Conservation (phyloP, 2,113 vertebrate species). For the Callaeas wilsoni region DNA sequence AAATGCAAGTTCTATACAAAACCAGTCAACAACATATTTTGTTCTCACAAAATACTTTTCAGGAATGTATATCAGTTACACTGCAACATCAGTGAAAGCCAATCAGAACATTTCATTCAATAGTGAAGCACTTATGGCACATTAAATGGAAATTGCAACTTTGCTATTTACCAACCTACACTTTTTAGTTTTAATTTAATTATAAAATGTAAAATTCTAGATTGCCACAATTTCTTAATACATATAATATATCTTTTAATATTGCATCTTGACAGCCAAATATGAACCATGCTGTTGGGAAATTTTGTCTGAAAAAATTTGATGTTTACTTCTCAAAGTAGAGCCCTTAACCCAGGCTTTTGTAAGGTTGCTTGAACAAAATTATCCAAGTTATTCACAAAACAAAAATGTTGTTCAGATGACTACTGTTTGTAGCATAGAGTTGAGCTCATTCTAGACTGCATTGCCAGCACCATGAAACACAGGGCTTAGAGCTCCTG, state of each 20-base stretch:
- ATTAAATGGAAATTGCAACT: background rate
- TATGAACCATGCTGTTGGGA: background rate
- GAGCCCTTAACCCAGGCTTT: background rate
- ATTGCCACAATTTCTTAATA: background rate
- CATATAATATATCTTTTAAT: background rate
- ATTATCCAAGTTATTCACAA: background rate
- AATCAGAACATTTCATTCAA: background rate
- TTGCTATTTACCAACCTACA: background rate
- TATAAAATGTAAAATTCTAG: background rate
- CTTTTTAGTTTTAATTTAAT: background rate
- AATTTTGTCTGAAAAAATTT: background rate
- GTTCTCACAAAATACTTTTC: background rate
- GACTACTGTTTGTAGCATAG: background rate
- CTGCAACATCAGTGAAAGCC: background rate
- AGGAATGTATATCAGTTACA: background rate
- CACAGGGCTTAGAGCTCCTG: accelerated
- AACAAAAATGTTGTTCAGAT: background rate
- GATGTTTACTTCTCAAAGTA: background rate
- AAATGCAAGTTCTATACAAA: background rate
- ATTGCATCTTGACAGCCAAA: background rate
- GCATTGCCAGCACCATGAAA: background rate
- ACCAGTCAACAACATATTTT: background rate
- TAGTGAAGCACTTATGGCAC: background rate
- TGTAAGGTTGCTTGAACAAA: background rate
- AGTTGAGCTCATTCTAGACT: background rate